Percentiles rank a stretch among this genome's conserved stretches.
Conservation (phyloP, 1,140 invertebrate genomes). For the Polypedilum vanderplanki region DNA sequence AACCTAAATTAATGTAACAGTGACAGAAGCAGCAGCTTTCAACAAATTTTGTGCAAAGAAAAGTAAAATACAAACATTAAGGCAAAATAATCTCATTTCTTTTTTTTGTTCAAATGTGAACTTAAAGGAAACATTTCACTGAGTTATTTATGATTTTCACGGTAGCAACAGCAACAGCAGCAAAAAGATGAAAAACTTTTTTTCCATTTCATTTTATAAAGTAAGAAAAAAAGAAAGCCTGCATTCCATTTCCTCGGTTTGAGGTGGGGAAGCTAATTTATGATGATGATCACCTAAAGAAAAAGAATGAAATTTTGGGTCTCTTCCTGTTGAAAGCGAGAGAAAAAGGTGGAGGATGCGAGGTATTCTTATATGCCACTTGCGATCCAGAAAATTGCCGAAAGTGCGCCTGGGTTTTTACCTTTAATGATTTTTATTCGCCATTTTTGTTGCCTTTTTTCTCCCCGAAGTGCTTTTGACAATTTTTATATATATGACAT, state of each 20-base stretch:
- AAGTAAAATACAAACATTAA: no score
- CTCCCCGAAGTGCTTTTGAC: no score
- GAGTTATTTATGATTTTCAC: conserved; percentile 25
- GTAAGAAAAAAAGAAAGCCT: neutral
- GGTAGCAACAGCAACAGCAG: neutral
- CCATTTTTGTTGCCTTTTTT: no score
- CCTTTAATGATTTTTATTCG: no score
- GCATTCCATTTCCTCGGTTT: neutral
- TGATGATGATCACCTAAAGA: conserved; percentile 14
- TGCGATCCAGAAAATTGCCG: neutral
- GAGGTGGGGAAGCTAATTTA: conserved; percentile 18
- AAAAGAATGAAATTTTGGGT: neutral
- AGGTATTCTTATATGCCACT: neutral
- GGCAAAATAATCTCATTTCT: no score
- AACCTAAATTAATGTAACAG: no score
- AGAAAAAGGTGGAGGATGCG: neutral
- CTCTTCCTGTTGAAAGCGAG: neutral
- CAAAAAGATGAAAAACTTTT: neutral
- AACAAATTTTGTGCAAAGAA: no score
- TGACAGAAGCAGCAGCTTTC: no score
- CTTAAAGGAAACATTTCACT: neutral
- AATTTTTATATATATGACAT: no score
- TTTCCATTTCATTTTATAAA: neutral
- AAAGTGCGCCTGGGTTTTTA: neutral
- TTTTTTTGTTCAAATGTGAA: no score